Evolutionary conservation across 2,888 invertebrate genomes (phyloP).

Genomic region (Aphodius sticticus): DNA sequence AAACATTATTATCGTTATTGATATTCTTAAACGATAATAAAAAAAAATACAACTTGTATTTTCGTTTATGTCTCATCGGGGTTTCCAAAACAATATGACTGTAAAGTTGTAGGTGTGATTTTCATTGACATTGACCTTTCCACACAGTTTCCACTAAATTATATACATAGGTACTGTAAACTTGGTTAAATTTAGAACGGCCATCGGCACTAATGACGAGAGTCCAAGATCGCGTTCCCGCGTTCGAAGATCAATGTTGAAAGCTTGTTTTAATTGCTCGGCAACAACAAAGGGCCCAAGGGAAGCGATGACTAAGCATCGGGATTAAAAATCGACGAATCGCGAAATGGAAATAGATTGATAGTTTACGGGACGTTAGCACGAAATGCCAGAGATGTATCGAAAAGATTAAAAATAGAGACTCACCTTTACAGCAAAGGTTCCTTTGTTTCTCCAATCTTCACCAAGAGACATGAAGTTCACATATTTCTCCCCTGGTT

Average conservation of each 20-base stretch:
- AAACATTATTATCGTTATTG: no score
- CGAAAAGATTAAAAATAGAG: neutral
- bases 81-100: neutral
- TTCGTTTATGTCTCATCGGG: no score
- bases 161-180: neutral
- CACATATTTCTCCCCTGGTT: slow-evolving; percentile 28
- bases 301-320: neutral
- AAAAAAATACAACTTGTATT: neutral
- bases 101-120: neutral
- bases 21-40: neutral
- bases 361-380: neutral
- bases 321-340: neutral
- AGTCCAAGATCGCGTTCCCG: neutral
- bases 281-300: neutral
- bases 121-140: neutral
- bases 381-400: neutral
- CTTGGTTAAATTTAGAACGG: neutral
- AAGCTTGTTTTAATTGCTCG: neutral
- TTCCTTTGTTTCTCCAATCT: slow-evolving; percentile 34
- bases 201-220: neutral
- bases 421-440: slow-evolving; percentile 32
- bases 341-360: neutral
- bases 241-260: neutral
- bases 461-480: slow-evolving; percentile 32
- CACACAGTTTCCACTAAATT: slow-evolving; percentile 4